Evolutionary conservation across 2,888 invertebrate genomes (phyloP), one percentile per base, ranked within the genome.

Genomic region (Megaustenia siamemsis): DNA sequence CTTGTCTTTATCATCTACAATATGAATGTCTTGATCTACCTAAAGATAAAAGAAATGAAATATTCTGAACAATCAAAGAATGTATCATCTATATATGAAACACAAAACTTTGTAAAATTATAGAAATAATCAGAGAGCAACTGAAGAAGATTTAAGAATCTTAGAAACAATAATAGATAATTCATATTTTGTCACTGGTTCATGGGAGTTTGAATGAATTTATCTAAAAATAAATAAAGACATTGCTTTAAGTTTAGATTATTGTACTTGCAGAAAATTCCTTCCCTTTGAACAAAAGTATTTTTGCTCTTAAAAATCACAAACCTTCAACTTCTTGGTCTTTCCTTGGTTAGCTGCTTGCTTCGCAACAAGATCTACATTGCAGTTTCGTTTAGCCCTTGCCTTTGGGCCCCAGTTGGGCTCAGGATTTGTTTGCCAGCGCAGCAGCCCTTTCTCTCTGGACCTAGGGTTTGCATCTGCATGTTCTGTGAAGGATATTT

Each of bases 361-460:
- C 53, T 81, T 81, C 35, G 80, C 80, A n/a, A 38, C 45, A n/a
- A 84, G 43, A 43, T 85, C 85, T 43, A 5, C 68, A 81, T 75
- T 76, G 18, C 35, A 15, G 18, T 35, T n/a, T 43, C 85, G 75
- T 43, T 85, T 85, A 2, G 97, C 96, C 89, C 96, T 95, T 0
- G 96, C 96, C 76, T 98, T 98, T 0, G 99, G 98, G 0, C 99
- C 98, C 98, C 98, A 99, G 94, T 96, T 95, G 0, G 96, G 96
- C 45, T 96, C 94, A 0, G 98, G 98, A 95, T 99, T 99, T 89
- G 95, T 95, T 93, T 97, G 98, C 94, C 88, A 93, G 38, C 99
- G 95, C 0, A 97, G 95, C 38, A 97, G 94, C 0, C 96, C 96
- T 82, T 95, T 95, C 88, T 96, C 95, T 10, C 97, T 95, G 49